Conservation (phyloP, 1,140 invertebrate genomes). For the Apis laboriosa region DNA sequence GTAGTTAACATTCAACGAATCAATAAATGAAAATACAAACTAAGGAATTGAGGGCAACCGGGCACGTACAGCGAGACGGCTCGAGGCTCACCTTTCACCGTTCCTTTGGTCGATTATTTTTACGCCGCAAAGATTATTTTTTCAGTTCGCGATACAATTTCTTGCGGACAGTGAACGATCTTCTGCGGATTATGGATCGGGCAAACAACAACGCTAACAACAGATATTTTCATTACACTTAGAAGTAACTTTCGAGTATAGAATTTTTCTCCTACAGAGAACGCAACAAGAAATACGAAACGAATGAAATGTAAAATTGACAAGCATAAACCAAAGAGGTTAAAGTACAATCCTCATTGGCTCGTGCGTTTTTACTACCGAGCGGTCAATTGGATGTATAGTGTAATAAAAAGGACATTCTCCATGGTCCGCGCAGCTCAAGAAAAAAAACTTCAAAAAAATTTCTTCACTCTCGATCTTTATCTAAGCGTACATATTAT, state of each 20-base stretch:
- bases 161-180: conserved; percentile 37
- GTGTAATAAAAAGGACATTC: too few species aligned
- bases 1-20: conserved; percentile 15
- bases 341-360: too few species aligned
- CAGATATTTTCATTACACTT: background rate
- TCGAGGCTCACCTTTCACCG: conserved; percentile 69
- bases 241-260: background rate
- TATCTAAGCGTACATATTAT: too few species aligned
- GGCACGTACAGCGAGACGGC: conserved; percentile 22
- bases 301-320: too few species aligned
- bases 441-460: too few species aligned
- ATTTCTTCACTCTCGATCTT: too few species aligned
- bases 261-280: too few species aligned
- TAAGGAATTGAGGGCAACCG: conserved; percentile 50
- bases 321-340: too few species aligned
- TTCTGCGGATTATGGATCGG: conserved; percentile 4
- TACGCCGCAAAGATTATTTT: conserved; percentile 42
- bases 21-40: background rate
- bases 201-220: background rate
- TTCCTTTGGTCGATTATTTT: conserved; percentile 44
- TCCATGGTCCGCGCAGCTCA: too few species aligned
- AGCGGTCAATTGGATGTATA: too few species aligned
- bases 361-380: too few species aligned
- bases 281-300: too few species aligned
- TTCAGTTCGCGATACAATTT: conserved; percentile 42